phyloP scores from a whole-genome alignment of 23 tunicate species.

The Halocynthia roretzi region DNA sequence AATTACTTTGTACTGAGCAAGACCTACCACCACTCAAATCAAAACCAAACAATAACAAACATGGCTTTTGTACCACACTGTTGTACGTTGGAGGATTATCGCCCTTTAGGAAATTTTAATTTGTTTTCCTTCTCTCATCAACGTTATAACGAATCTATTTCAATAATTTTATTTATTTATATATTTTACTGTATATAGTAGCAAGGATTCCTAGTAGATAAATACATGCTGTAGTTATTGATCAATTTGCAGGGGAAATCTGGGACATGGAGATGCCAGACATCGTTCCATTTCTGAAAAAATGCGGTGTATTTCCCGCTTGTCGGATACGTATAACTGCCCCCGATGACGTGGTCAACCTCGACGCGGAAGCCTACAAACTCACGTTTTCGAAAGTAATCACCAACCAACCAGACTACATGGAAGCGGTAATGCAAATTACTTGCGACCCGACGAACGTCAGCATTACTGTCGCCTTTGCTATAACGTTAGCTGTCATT shows the following conservation, averaged over 20 bases:
- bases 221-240: too few relatives aligned
- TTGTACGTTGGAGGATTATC: too few relatives aligned
- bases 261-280: neutral
- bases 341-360: neutral
- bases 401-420: neutral
- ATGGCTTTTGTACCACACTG: too few relatives aligned
- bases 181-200: neutral
- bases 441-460: constrained; percentile 47
- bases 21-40: too few relatives aligned
- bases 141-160: too few relatives aligned
- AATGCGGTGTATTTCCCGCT: constrained; percentile 43
- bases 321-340: constrained; percentile 2
- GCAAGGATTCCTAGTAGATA: neutral
- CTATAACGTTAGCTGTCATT: constrained; percentile 30
- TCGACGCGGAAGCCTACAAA: neutral
- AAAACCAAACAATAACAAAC: too few relatives aligned
- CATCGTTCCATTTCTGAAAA: neutral
- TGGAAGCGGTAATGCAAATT: neutral
- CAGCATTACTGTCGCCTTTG: constrained; percentile 24
- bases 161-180: too few relatives aligned
- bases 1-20: too few relatives aligned
- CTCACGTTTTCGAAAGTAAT: neutral
- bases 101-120: too few relatives aligned
- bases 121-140: too few relatives aligned
- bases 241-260: too few relatives aligned